Conservation (phyloP, 2,888 invertebrate genomes). For the Platycnemis pennipes region DNA sequence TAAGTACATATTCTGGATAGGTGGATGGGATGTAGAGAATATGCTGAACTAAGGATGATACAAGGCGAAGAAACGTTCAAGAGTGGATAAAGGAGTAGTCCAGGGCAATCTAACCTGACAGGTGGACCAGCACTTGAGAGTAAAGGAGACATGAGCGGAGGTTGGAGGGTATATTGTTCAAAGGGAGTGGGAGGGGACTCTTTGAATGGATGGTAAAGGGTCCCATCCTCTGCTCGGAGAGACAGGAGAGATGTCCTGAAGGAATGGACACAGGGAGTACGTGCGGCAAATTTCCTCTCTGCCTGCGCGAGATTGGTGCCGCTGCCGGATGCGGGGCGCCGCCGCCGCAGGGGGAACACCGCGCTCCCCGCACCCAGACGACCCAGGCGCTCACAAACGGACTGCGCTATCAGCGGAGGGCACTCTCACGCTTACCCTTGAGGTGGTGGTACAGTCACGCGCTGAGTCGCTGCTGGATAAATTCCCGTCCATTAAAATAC, state of each 20-base stretch:
- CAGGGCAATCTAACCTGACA: too few species aligned
- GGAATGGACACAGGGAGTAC: too few species aligned
- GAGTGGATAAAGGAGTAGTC: too few species aligned
- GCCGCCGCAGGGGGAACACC: not conserved
- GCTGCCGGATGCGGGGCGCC: too few species aligned
- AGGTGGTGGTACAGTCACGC: not conserved
- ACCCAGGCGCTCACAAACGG: conserved; percentile 17
- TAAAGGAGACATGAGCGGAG: conserved; percentile 71
- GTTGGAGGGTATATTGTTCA: conserved; percentile 72
- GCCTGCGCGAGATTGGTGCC: too few species aligned
- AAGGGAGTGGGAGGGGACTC: not conserved
- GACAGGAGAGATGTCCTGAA: not conserved
- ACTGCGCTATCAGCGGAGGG: not conserved
- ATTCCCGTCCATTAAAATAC: not conserved
- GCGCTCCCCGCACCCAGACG: not conserved
- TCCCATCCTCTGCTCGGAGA: not conserved
- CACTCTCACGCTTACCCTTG: not conserved
- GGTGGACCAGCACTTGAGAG: conserved; percentile 61
- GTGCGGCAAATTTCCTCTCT: too few species aligned
- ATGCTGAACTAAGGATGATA: too few species aligned
- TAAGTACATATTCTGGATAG: too few species aligned
- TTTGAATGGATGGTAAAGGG: not conserved
- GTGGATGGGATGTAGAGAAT: too few species aligned
- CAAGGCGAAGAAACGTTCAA: too few species aligned
- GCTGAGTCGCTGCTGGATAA: not conserved